Base-by-base conservation (phyloP, 2,797 vertebrate genomes). In the Phrynocephalus forsythii region DNA sequence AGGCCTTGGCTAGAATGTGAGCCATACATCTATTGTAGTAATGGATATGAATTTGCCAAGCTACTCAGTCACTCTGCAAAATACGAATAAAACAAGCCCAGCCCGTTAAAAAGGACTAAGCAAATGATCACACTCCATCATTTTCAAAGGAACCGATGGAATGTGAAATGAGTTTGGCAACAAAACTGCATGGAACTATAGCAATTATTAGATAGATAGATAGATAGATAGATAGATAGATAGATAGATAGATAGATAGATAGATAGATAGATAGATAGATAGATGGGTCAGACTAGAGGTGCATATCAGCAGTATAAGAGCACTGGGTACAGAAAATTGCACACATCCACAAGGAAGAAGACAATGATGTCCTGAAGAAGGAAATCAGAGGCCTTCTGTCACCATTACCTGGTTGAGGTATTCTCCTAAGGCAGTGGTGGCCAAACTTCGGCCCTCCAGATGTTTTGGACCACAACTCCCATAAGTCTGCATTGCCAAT, bases 131-230 rank as follows among this genome's bases (percentile, higher is more conserved):
- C 93, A 95, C 92, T 95, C 92, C 90, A 96, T 96, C 95, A 95
- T 94, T 93, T 93, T 95, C 92, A 95, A 94, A 91, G 87, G 85
- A 92, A 94, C 89, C 92, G 95, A 94, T 95, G 94, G 95, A 95
- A 96, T 95, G 94, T 95, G 94, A 96, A 96, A 96, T 96, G 91
- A 94, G 87, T 93, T 94, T 89, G 91, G 92, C 86, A 93, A 90
- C 92, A 94, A 95, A 87, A 67, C 83, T 68, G 85, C 91, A 86
- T 68, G 76, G 80, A 94, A 96, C 88, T 92, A 89, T 88, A 94
- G 92, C 94, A 91, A 91, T 93, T 92, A 68, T 88, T 24, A 86
- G 85, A 88, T 8, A 82, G 68, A 89, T 30, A 68, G 63, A 67
- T 77, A 50, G 83, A 38, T 22, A 81, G 26, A 28, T 3, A 78